Evolutionary conservation across 1,140 invertebrate species (phyloP).

Genomic region (Lanistes nyassanus): DNA sequence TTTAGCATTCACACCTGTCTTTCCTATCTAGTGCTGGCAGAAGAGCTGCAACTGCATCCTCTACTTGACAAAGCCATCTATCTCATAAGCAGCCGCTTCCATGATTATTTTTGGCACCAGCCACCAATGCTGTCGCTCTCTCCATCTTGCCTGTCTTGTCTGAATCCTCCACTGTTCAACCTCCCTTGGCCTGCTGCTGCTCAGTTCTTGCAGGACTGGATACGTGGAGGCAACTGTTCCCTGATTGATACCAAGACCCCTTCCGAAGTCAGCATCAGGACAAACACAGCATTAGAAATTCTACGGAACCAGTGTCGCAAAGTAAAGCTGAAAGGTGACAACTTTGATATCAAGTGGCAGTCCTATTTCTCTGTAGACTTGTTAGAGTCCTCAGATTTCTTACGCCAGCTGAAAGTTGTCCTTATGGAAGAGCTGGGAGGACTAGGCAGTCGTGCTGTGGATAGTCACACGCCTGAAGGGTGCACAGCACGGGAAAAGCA

Average conservation of each 20-base stretch:
- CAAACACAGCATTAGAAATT: background rate
- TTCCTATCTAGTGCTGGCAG: slow-evolving; percentile 16
- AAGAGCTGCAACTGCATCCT: slow-evolving; percentile 7
- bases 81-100: slow-evolving; percentile 24
- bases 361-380: too few species aligned
- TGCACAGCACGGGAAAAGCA: too few species aligned
- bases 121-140: slow-evolving; percentile 17
- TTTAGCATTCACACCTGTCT: slow-evolving; percentile 22
- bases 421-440: too few species aligned
- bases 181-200: background rate
- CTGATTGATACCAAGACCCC: background rate
- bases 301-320: background rate
- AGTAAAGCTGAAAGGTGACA: background rate
- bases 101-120: slow-evolving; percentile 29
- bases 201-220: slow-evolving; percentile 7
- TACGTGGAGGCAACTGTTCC: background rate
- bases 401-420: too few species aligned
- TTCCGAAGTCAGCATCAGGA: background rate
- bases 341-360: too few species aligned
- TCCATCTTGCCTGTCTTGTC: slow-evolving; percentile 3
- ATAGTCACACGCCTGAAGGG: too few species aligned
- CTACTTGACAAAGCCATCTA: background rate
- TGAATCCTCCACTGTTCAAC: slow-evolving; percentile 5
- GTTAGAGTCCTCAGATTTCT: too few species aligned
- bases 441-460: too few species aligned